These are phyloP conservation scores for Dinothrombium tinctorium DNA, from an alignment of 1,140 invertebrate genomes.

Conservation along the genomic window DNA sequence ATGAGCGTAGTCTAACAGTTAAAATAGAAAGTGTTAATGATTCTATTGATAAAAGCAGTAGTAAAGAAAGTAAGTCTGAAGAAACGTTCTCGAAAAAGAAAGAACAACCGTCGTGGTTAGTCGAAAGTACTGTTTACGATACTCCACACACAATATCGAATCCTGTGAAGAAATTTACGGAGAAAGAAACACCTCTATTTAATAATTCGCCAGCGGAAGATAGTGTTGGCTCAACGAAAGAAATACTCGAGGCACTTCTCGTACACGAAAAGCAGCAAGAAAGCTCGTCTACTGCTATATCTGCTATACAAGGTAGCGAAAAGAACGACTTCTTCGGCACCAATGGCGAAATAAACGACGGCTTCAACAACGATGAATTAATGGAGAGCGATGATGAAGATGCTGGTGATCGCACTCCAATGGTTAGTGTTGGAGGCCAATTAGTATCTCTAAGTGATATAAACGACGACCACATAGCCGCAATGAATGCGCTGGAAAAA, in stretches of 20 bases:
- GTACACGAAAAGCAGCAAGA: conserved; percentile 8
- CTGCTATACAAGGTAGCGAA: neutral
- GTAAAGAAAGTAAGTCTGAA: neutral
- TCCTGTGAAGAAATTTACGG: neutral
- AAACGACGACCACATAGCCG: conserved; percentile 53
- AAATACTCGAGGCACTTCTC: conserved; percentile 10
- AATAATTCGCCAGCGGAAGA: conserved; percentile 9
- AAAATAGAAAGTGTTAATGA: conserved; percentile 8
- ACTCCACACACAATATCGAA: conserved; percentile 12
- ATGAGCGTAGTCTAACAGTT: conserved; percentile 1
- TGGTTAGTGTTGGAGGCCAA: conserved; percentile 51
- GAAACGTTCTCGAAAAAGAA: conserved; percentile 24
- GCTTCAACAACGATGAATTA: conserved; percentile 41
- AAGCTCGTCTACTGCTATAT: neutral
- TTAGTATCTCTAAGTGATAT: conserved; percentile 52
- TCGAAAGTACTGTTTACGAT: conserved; percentile 53
- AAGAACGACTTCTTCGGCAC: conserved; percentile 1
- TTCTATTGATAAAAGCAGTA: neutral
- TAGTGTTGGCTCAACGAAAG: conserved; percentile 7
- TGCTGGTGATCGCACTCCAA: conserved; percentile 56
- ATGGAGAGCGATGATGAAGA: conserved; percentile 39
- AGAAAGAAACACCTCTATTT: neutral
- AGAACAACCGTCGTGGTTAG: conserved; percentile 81
- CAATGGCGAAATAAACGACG: neutral
- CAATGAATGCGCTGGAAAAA: conserved; percentile 78